Evolutionary conservation across 92 coral and sea anemone species (phyloP).

Genomic region (Porites evermanni): DNA sequence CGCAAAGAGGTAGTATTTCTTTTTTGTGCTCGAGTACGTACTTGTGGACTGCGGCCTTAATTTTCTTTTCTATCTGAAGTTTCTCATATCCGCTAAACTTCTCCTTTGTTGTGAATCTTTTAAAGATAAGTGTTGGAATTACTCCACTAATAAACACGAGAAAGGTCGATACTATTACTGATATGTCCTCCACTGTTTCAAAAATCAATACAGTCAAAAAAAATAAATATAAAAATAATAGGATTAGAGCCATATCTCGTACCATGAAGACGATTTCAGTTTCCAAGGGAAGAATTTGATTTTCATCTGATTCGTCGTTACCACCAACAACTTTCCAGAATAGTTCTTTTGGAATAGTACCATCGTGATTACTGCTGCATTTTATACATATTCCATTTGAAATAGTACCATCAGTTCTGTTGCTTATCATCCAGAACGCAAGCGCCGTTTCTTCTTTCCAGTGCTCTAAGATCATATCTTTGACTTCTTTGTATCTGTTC

Average conservation of each 20-base stretch:
- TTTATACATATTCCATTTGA: constrained; percentile 10
- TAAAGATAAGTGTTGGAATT: background rate
- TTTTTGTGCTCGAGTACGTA: no score
- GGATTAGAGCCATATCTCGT: background rate
- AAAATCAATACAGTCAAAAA: background rate
- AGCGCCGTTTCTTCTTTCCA: background rate
- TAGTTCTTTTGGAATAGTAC: constrained; percentile 20
- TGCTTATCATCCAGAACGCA: no score
- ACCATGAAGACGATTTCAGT: constrained; percentile 7
- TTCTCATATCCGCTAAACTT: constrained; percentile 1
- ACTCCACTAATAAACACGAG: constrained; percentile 16
- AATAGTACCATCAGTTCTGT: background rate
- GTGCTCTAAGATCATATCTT: background rate
- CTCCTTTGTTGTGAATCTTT: background rate
- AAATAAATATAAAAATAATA: constrained; percentile 7
- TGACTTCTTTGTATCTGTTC: constrained; percentile 5
- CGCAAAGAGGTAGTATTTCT: no score
- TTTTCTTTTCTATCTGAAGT: constrained; percentile 10
- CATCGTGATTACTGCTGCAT: background rate
- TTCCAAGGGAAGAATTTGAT: background rate
- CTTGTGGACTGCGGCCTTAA: constrained; percentile 7
- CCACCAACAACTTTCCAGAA: constrained; percentile 32
- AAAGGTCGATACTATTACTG: constrained; percentile 10
- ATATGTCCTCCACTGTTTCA: background rate
- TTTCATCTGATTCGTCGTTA: background rate